These are phyloP conservation scores for Gallinago undulata DNA, from an alignment of 2,113 vertebrate genomes.

Conservation along the genomic window DNA sequence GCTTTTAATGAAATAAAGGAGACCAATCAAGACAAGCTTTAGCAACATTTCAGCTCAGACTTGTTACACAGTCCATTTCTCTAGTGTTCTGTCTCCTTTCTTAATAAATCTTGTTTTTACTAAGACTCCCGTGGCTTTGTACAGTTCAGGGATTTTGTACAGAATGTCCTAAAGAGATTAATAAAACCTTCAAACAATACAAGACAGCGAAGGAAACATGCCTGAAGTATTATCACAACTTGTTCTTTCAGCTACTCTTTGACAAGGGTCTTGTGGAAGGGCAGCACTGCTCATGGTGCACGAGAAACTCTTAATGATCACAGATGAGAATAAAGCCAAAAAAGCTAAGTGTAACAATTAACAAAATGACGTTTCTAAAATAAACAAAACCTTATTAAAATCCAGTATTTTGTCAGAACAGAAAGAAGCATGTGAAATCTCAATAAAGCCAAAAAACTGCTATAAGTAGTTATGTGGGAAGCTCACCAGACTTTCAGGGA, in stretches of 20 bases:
- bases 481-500: neutral
- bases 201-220: neutral
- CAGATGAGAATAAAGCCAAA: neutral
- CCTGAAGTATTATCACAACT: neutral
- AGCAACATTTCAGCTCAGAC: neutral
- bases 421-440: slow-evolving; percentile 12
- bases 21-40: neutral
- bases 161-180: neutral
- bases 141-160: neutral
- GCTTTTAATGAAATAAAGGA: neutral
- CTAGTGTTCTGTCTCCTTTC: neutral
- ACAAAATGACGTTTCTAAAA: slow-evolving; percentile 20
- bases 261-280: neutral
- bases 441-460: neutral
- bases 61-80: neutral
- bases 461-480: neutral
- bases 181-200: neutral
- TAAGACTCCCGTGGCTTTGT: neutral
- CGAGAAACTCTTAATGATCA: neutral
- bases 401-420: slow-evolving; percentile 15
- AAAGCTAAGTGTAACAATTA: neutral
- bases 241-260: neutral
- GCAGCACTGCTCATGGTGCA: neutral
- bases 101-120: neutral
- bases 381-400: slow-evolving; percentile 35